These are phyloP conservation scores for Tenthredo amoena DNA, from an alignment of 2,888 invertebrate species.

Conservation along the genomic window DNA sequence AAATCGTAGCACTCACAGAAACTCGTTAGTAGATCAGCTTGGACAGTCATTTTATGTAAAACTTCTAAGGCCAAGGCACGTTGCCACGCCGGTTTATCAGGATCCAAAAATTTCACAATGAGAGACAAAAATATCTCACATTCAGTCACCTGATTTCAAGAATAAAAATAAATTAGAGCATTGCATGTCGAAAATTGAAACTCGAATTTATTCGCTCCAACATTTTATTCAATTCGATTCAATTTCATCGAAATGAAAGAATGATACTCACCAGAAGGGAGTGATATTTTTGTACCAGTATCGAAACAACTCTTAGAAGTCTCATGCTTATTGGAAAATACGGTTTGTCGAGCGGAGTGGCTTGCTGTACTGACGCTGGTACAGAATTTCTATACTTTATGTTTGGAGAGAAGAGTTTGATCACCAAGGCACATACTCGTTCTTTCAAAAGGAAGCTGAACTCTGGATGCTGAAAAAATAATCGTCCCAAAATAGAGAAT, in stretches of 20 bases:
- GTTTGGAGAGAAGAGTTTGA: conserved; percentile 98
- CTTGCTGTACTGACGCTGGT: conserved; percentile 82
- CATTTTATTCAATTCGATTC: neutral
- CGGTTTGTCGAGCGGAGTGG: conserved; percentile 90
- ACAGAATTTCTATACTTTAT: conserved; percentile 91
- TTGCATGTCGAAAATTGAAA: neutral
- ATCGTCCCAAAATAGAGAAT: conserved; percentile 28
- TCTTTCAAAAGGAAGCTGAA: conserved; percentile 97
- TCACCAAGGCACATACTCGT: conserved; percentile 98
- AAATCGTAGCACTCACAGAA: conserved; percentile 98
- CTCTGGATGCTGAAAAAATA: conserved; percentile 89
- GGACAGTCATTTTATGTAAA: conserved; percentile 94
- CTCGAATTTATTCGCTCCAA: neutral
- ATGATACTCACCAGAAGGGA: conserved; percentile 86
- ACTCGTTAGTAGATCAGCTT: conserved; percentile 91
- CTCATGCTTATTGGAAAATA: conserved; percentile 99
- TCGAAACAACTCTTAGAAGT: conserved; percentile 93
- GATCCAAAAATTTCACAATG: conserved; percentile 97
- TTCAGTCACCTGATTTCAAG: conserved; percentile 89
- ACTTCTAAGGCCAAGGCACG: conserved; percentile 97
- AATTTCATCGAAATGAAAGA: neutral
- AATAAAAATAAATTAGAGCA: conserved; percentile 10
- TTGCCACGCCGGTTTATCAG: conserved; percentile 98
- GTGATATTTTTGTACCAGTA: conserved; percentile 96
- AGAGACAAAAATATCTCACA: conserved; percentile 99